Conservation (phyloP, 2,888 invertebrate genomes). For the Tricholauxania praeusta region DNA sequence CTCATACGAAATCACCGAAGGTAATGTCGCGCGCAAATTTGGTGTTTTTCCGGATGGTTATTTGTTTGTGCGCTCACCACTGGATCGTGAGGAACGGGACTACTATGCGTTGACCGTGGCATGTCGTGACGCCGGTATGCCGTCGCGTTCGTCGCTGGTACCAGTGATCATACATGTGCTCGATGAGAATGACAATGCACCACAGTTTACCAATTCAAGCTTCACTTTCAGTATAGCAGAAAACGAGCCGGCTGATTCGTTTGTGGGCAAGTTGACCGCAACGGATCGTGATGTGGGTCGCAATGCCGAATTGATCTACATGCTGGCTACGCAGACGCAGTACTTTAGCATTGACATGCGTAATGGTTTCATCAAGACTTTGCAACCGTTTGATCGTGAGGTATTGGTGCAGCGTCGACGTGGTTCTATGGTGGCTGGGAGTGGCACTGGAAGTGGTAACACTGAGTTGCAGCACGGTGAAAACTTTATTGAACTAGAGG, state of each 20-base stretch:
- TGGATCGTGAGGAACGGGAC: conserved; percentile 92
- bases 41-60: conserved; percentile 96
- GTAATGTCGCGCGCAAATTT: conserved; percentile 87
- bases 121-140: conserved; percentile 84
- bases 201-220: conserved; percentile 89
- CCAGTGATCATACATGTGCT: conserved; percentile 93
- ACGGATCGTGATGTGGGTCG: conserved; percentile 90
- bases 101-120: conserved; percentile 90
- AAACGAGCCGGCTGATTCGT: conserved; percentile 89
- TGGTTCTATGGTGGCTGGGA: conserved; percentile 37
- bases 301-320: conserved; percentile 91
- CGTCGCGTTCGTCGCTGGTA: conserved; percentile 84
- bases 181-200: conserved; percentile 97
- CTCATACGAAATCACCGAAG: conserved; percentile 85
- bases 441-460: conserved; percentile 24
- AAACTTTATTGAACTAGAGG: conserved; percentile 86
- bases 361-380: conserved; percentile 90
- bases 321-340: conserved; percentile 78
- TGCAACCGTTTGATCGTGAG: conserved; percentile 90
- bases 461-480: conserved; percentile 69
- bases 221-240: conserved; percentile 92
- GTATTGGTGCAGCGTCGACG: conserved; percentile 75
- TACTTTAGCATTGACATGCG: conserved; percentile 90
- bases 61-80: conserved; percentile 84
- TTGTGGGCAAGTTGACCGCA: conserved; percentile 92